A percentile compares a stretch with the other conserved stretches of the same genome.
Evolutionary conservation across 2,797 vertebrate species (phyloP).

Genomic region (Phoeniculus purpureus): DNA sequence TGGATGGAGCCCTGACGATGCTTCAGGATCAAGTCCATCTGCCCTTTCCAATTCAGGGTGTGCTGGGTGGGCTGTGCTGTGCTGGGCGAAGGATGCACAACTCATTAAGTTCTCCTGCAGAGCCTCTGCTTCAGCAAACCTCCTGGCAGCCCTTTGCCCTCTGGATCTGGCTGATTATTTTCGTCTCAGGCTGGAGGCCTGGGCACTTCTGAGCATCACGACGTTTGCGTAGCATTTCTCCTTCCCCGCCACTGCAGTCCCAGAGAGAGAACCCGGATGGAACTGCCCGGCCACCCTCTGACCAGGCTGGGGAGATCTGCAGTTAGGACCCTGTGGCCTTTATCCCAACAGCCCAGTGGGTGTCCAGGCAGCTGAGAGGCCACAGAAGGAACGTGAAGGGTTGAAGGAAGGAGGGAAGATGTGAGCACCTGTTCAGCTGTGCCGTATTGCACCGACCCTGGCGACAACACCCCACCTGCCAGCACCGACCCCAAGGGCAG

Average conservation of each 20-base stretch:
- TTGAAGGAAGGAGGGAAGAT: neutral
- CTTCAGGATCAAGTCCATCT: neutral
- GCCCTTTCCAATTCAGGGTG: neutral
- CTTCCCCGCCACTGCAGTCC: neutral
- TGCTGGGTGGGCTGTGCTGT: neutral
- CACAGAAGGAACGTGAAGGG: neutral
- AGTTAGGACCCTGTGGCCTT: neutral
- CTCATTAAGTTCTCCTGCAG: neutral
- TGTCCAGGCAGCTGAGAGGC: slow-evolving; percentile 28
- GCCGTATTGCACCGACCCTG: neutral
- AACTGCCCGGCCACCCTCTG: neutral
- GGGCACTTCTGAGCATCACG: neutral
- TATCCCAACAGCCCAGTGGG: slow-evolving; percentile 32
- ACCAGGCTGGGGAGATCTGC: neutral
- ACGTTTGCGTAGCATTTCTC: neutral
- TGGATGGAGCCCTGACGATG: slow-evolving; percentile 1
- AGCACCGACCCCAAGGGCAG: neutral
- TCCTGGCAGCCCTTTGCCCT: neutral
- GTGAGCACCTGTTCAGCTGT: neutral
- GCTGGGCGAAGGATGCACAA: neutral
- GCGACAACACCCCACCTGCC: slow-evolving; percentile 18
- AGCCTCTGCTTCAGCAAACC: neutral
- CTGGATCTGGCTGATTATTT: slow-evolving; percentile 17
- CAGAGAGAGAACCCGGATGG: slow-evolving; percentile 24
- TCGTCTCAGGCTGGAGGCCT: neutral